Evolutionary conservation across 2,113 vertebrate genomes (phyloP), one percentile per base, ranked within the genome.

Genomic region (Rynchops niger): DNA sequence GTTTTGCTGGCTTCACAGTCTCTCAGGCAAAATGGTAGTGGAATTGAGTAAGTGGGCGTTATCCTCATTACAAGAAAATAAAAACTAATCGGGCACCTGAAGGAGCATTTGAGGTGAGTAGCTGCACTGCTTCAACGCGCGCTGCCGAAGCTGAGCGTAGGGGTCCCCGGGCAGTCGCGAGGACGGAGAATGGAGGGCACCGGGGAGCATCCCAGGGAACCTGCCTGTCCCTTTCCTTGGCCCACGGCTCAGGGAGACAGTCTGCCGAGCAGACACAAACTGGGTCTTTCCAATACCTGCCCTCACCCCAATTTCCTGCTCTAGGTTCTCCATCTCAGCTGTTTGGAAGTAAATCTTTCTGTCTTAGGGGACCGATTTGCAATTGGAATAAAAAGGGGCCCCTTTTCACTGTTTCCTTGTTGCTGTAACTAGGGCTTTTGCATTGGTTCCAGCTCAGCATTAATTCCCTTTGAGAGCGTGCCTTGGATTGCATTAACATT

Each of bases 401-500:
- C 77, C 77, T 90, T 47, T 78, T 61, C 63, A 8, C 47, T 82
- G 59, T 89, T 95, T 69, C 62, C 65, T 62, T 52, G 14, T 91
- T 93, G 89, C 84, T 89, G 72, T 93, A 93, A 69, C 88, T 65
- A 85, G 73, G 93, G 81, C 58, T 95, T 76, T 91, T 17, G 4
- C 16, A 0, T 26, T 53, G 77, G 16, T 94, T 97, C 91, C 94
- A 97, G 86, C 78, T 79, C 86, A 50, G 76, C 52, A 7, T 95
- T 91, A 92, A 95, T 95, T 97, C 94, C 95, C 93, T 95, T 76
- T 36, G 92, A 97, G 97, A 89, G 49, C 65, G 11, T 63, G 92
- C 92, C 67, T 97, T 96, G 95, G 96, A 95, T 69, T 76, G 56
- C 83, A 74, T 74, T 83, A 74, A 63, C 79, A 11, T 65, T 88